A percentile compares a stretch with the other conserved stretches of the same genome.
phyloP scores from a whole-genome alignment of 37 sponge, comb jelly and placozoan species.

The Chondrosia reniformis region DNA sequence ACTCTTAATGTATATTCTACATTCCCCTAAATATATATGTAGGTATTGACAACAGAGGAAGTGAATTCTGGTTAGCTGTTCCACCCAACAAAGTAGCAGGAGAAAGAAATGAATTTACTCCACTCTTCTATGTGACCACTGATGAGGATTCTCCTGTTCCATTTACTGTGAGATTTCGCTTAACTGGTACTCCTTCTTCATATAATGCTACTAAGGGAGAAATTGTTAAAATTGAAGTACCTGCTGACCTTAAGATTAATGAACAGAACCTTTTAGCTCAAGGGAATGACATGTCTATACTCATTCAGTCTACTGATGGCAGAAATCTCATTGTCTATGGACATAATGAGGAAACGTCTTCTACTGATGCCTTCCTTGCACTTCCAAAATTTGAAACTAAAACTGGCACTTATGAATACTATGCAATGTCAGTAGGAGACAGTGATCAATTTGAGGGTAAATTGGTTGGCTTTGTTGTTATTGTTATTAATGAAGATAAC shows the following conservation, averaged over 20 bases:
- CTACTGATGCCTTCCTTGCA: constrained; percentile 52
- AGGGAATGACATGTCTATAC: too few species aligned
- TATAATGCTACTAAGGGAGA: background rate
- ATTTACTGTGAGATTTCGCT: background rate
- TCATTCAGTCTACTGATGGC: background rate
- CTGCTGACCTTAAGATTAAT: background rate
- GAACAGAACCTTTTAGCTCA: background rate
- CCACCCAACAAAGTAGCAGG: constrained; percentile 7
- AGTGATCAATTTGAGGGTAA: background rate
- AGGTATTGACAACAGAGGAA: constrained; percentile 1
- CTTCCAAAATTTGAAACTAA: constrained; percentile 23
- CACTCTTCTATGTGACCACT: background rate
- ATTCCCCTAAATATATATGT: too few species aligned
- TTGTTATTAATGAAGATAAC: constrained; percentile 46
- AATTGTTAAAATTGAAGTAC: background rate
- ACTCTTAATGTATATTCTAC: too few species aligned
- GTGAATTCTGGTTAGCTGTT: background rate
- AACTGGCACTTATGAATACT: constrained; percentile 37
- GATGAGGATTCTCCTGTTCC: background rate
- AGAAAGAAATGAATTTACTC: background rate
- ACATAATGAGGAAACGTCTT: constrained; percentile 4
- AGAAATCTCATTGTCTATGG: constrained; percentile 46
- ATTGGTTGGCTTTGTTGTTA: background rate
- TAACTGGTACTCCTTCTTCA: background rate
- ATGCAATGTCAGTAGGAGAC: background rate